Evolutionary conservation across 2,888 invertebrate species (phyloP).

Genomic region (Nomada ferruginata): DNA sequence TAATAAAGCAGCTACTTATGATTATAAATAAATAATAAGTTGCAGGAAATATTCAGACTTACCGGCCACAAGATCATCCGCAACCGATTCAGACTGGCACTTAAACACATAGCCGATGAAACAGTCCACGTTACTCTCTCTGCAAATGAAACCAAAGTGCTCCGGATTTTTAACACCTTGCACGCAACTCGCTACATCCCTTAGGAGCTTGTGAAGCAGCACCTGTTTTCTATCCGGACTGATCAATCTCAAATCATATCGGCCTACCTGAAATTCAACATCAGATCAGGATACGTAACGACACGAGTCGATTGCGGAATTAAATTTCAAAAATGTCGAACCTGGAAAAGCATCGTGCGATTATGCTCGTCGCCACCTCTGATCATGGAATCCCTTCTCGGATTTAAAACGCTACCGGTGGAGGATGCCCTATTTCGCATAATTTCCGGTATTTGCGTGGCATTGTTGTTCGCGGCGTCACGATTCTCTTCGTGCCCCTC

Average conservation of each 20-base stretch:
- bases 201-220: conserved; percentile 93
- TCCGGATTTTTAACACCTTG: conserved; percentile 92
- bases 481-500: conserved; percentile 67
- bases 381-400: conserved; percentile 78
- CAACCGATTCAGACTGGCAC: conserved; percentile 94
- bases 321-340: conserved; percentile 81
- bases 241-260: conserved; percentile 94
- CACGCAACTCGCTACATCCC: conserved; percentile 94
- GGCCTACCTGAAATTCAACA: conserved; percentile 88
- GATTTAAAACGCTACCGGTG: conserved; percentile 82
- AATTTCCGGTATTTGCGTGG: conserved; percentile 79
- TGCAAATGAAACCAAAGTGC: conserved; percentile 97
- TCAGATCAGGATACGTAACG: conserved; percentile 19
- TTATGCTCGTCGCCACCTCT: conserved; percentile 88
- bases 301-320: neutral
- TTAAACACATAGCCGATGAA: conserved; percentile 96
- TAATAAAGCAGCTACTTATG: neutral
- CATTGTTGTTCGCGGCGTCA: conserved; percentile 68
- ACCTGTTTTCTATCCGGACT: conserved; percentile 97
- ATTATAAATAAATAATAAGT: neutral
- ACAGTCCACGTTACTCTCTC: conserved; percentile 88
- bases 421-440: conserved; percentile 84
- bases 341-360: conserved; percentile 96
- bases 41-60: conserved; percentile 59
- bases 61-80: conserved; percentile 92